Evolutionary conservation across 2,113 vertebrate species (phyloP), one percentile per base, ranked within the genome.

Genomic region (Turdus rufiventris): DNA sequence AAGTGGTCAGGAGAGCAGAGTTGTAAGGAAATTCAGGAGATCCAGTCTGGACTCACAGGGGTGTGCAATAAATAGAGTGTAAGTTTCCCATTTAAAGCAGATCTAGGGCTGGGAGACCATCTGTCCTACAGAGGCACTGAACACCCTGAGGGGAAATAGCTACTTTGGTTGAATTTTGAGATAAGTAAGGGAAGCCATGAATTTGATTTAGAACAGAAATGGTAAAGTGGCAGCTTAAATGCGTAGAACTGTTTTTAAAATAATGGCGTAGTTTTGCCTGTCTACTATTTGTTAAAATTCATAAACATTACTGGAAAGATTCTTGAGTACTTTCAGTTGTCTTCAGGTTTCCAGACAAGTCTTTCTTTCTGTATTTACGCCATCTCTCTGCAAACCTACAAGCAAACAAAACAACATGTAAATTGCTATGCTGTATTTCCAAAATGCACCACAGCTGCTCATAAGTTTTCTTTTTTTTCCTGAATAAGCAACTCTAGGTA

Each of bases 121-220:
- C 91, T 95, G 94, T 91, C 85, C 63, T 60, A 66, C 47, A 90
- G 79, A 90, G 88, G 14, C 75, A 31, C 48, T 57, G 68, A 78
- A 18, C 81, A 45, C 61, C 95, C 79, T 29, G 53, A 74, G 65
- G 81, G 72, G 16, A 91, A 76, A 47, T 50, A 91, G 70, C 82
- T 95, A 82, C 91, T 91, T 89, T 3, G 5, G 79, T 14, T 80
- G 60, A 80, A 85, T 92, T 95, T 88, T 84, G 75, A 93, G 70
- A 79, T 73, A 93, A 95, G 67, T 92, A 79, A 91, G 43, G 62
- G 74, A 85, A 94, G 60, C 42, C 34, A 43, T 88, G 82, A 72
- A 91, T 94, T 95, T 96, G 88, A 94, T 96, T 83, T 91, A 79
- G 68, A 91, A 56, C 63, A 91, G 82, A 88, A 90, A 85, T 63